A percentile compares a stretch with the other conserved stretches of the same genome.
Evolutionary conservation across 2,888 invertebrate species (phyloP).

Genomic region (Meteorus colon): DNA sequence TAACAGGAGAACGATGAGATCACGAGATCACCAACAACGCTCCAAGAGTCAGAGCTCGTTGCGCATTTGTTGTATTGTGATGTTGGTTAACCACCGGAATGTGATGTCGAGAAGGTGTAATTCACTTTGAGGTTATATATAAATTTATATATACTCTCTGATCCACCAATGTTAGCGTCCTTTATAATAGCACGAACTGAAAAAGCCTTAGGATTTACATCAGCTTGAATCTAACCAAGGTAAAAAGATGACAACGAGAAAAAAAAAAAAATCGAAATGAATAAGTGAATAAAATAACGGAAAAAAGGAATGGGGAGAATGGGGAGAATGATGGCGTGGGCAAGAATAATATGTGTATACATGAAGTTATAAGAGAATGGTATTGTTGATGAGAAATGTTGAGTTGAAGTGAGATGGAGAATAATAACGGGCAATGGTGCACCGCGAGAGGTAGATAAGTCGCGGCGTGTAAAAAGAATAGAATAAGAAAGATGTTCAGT

Average conservation of each 20-base stretch:
- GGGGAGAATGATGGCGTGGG: conserved; percentile 4
- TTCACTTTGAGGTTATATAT: conserved; percentile 22
- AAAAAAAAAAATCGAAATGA: neutral
- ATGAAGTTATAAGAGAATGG: neutral
- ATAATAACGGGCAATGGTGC: conserved; percentile 5
- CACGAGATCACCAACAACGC: conserved; percentile 4
- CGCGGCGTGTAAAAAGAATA: conserved; percentile 19
- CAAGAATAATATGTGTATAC: conserved; percentile 7
- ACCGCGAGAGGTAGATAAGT: conserved; percentile 20
- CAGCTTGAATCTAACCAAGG: neutral
- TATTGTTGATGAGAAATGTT: conserved; percentile 9
- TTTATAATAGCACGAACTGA: conserved; percentile 30
- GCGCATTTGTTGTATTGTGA: conserved; percentile 13
- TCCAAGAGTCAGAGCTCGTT: neutral
- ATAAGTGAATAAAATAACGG: neutral
- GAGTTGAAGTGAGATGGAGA: conserved; percentile 24
- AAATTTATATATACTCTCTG: neutral
- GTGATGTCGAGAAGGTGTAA: conserved; percentile 44
- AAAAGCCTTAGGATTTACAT: conserved; percentile 30
- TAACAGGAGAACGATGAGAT: conserved; percentile 13
- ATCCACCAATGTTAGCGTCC: conserved; percentile 18
- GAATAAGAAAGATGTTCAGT: conserved; percentile 27
- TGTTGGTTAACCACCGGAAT: conserved; percentile 53
- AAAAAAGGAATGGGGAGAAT: neutral
- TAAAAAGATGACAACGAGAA: neutral